Evolutionary conservation across 1,140 invertebrate genomes (phyloP), one percentile per base, ranked within the genome.

Genomic region (Whitmania pigra): DNA sequence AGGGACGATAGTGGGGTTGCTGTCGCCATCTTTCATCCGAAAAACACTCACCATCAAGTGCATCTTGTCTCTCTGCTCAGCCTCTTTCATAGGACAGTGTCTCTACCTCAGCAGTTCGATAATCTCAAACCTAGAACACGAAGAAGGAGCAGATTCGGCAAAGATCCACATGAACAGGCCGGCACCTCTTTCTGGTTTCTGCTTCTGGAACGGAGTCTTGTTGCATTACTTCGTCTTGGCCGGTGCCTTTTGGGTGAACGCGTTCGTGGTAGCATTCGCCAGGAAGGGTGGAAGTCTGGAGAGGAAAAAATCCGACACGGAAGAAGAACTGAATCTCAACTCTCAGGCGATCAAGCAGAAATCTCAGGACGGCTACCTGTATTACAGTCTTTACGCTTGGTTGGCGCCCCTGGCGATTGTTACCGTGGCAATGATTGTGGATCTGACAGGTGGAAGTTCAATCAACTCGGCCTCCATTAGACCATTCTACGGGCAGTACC

Each of bases 401-500:
- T 63, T 63, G 22, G 22, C 29, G 57, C 57, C 57, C 29, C 57
- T 63, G 22, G 57, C 29, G 1, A 31, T 63, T 5, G 57, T 63
- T 18, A 25, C 18, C 29, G 57, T 63, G 57, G 57, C 57, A 7
- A 22, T 15, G 11, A 31, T 63, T 31, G 57, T 63, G 11, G 57
- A 63, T 18, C 11, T 63, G 22, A 63, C 18, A 11, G 57, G 13
- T 31, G 57, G 57, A 11, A 17, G 18, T 13, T 63, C 57, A 25
- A 31, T 25, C 9, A 63, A 22, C 57, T 25, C 29, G 22, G 57
- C 57, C 4, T 25, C 22, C 20, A n/a, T 63, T 0, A 63, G 57
- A 63, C 57, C 57, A 63, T 63, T 63, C 57, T 63, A 63, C 57
- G 57, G 57, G 11, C 57, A 63, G 15, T 31, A 63, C 57, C 7